A percentile compares a stretch with the other conserved stretches of the same genome.
phyloP scores from a whole-genome alignment of 2,113 vertebrate genomes.

The Syrmaticus mikado region DNA sequence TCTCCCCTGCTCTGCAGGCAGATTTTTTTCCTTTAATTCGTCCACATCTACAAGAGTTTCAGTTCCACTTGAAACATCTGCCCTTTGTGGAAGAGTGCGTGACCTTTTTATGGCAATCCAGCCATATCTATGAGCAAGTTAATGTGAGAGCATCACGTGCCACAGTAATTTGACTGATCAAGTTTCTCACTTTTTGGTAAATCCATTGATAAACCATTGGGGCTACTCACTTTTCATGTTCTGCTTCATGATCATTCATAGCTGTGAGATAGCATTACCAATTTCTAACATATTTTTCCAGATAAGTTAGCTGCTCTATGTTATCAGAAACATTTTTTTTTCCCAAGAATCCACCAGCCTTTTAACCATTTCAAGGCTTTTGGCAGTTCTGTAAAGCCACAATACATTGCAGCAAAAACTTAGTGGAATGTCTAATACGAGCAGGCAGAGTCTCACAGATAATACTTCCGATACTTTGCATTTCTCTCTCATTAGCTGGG shows the following conservation, averaged over 20 bases:
- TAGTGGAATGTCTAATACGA: neutral
- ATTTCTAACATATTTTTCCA: neutral
- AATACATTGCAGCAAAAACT: neutral
- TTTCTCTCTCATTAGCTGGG: neutral
- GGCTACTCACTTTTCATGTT: neutral
- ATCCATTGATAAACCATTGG: neutral
- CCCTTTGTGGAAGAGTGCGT: fast-evolving
- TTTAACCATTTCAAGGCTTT: neutral
- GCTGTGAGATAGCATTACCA: neutral
- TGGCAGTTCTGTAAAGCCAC: neutral
- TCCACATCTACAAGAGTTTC: neutral
- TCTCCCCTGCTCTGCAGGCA: neutral
- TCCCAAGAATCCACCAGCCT: neutral
- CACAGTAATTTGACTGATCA: neutral
- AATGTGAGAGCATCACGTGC: neutral
- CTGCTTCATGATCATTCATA: neutral
- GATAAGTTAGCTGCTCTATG: neutral
- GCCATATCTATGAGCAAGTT: neutral
- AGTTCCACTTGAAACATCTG: neutral
- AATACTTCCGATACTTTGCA: neutral
- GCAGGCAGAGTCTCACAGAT: neutral
- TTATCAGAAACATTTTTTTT: neutral
- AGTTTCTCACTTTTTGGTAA: neutral
- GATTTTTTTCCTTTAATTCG: neutral
- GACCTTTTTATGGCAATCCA: neutral